phyloP scores from a whole-genome alignment of 2,888 invertebrate species.

The Leptinotarsa juncta region DNA sequence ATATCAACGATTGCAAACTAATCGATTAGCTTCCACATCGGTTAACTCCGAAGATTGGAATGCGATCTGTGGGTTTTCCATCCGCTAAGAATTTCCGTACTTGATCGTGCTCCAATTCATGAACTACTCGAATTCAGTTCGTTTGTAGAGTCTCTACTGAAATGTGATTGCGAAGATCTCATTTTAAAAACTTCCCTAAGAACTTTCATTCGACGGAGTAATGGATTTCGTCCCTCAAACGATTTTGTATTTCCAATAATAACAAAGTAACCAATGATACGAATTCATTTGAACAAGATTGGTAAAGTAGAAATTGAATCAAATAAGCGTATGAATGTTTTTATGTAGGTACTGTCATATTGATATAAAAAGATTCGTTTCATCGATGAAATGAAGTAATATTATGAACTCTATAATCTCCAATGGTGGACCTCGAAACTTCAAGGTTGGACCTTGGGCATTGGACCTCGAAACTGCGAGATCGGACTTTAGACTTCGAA shows the following conservation, averaged over 20 bases:
- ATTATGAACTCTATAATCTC: neutral
- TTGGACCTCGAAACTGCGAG: neutral
- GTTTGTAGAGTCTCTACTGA: neutral
- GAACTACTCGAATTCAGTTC: conserved; percentile 2
- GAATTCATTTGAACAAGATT: neutral
- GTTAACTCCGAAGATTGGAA: neutral
- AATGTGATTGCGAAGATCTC: neutral
- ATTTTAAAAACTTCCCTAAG: neutral
- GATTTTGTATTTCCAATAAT: too few species aligned
- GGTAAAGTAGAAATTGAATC: too few species aligned
- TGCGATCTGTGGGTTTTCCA: conserved; percentile 11
- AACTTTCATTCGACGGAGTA: neutral
- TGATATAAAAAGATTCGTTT: too few species aligned
- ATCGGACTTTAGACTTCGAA: neutral
- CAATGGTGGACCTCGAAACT: too few species aligned
- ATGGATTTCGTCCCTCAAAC: neutral
- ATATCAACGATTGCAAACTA: neutral
- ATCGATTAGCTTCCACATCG: neutral
- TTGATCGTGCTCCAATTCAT: conserved; percentile 9
- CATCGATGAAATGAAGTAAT: neutral
- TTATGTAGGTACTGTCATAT: too few species aligned
- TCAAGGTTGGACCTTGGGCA: too few species aligned
- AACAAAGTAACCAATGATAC: too few species aligned
- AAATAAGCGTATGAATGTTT: too few species aligned
- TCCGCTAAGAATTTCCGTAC: conserved; percentile 10